phyloP scores from a whole-genome alignment of 2,797 vertebrate genomes.

The Sebastes hopkinsi region DNA sequence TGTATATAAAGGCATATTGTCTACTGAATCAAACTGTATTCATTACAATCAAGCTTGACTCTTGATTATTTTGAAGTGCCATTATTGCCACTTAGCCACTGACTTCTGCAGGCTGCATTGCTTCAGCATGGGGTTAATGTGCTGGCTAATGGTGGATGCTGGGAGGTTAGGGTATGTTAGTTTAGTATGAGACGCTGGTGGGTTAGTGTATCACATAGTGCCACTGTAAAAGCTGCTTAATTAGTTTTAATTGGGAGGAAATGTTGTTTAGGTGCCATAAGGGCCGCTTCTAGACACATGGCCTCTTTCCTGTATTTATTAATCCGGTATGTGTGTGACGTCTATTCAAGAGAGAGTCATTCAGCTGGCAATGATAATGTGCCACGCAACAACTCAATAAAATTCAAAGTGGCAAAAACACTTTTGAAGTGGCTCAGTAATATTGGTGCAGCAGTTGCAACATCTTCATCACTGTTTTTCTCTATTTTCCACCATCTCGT shows the following conservation, averaged over 20 bases:
- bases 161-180: background rate
- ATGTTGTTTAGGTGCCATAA: slow-evolving; percentile 1
- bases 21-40: background rate
- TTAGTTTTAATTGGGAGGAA: slow-evolving; percentile 10
- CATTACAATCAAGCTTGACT: background rate
- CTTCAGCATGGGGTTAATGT: slow-evolving; percentile 33
- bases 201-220: background rate
- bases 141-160: slow-evolving; percentile 14
- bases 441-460: background rate
- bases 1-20: background rate
- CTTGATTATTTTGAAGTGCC: background rate
- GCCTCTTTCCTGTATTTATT: background rate
- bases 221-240: background rate
- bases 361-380: background rate
- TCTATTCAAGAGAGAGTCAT: background rate
- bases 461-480: background rate
- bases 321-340: background rate
- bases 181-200: background rate
- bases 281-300: background rate
- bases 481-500: background rate
- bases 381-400: background rate
- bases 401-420: no score
- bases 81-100: background rate
- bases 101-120: background rate
- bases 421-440: background rate